phyloP scores from a whole-genome alignment of 2,888 invertebrate genomes.

The Eretmocerus hayati region DNA sequence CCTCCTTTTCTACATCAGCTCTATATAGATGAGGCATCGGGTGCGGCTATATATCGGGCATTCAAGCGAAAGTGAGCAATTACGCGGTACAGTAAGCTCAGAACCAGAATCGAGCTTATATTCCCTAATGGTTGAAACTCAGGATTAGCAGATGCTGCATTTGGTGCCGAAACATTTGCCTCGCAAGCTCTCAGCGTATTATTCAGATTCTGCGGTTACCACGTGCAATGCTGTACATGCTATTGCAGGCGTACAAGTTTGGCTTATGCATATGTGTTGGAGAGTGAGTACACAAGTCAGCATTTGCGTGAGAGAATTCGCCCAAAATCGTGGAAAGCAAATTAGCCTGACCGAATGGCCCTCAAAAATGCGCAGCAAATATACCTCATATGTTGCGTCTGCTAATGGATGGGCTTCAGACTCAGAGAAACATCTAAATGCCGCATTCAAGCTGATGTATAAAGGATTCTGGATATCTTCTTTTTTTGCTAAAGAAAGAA shows the following conservation, averaged over 20 bases:
- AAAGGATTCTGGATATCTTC: too few relatives aligned
- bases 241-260: too few relatives aligned
- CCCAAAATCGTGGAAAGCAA: constrained; percentile 6
- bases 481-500: too few relatives aligned
- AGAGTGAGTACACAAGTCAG: too few relatives aligned
- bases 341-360: constrained; percentile 17
- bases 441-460: too few relatives aligned
- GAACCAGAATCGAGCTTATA: constrained; percentile 16
- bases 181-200: constrained; percentile 14
- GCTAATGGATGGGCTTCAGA: constrained; percentile 14
- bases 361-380: constrained; percentile 13
- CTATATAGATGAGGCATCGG: too few relatives aligned
- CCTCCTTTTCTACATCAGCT: too few relatives aligned
- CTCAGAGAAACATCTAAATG: too few relatives aligned
- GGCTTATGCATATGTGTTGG: too few relatives aligned
- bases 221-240: constrained; percentile 8
- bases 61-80: constrained; percentile 19
- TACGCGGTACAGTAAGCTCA: constrained; percentile 19
- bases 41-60: too few relatives aligned
- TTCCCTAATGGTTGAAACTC: constrained; percentile 17
- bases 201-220: constrained; percentile 18
- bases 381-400: constrained; percentile 15
- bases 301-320: too few relatives aligned
- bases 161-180: constrained; percentile 15
- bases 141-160: constrained; percentile 16